Percentiles rank a stretch among this genome's conserved stretches.
Conservation (phyloP, 2,888 invertebrate genomes). For the Drosophila antonietae region DNA sequence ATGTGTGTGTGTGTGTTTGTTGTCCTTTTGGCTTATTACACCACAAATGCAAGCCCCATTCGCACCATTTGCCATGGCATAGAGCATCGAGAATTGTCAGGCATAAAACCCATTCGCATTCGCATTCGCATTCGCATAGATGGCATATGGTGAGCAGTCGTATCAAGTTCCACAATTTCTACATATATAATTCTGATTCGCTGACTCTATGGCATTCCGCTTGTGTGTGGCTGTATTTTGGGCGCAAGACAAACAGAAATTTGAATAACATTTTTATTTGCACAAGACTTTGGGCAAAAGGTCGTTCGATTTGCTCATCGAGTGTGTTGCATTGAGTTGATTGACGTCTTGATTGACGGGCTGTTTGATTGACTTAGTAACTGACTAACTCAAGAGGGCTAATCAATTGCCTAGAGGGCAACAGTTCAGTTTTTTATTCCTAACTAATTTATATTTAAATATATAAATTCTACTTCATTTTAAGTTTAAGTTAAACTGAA, state of each 20-base stretch:
- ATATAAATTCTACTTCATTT: no score
- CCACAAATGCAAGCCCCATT: slow-evolving; percentile 39
- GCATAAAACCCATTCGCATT: slow-evolving; percentile 18
- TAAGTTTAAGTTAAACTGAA: no score
- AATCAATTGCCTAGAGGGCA: no score
- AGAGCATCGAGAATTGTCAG: slow-evolving; percentile 13
- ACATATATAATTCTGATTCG: slow-evolving; percentile 12
- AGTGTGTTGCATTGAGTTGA: background rate
- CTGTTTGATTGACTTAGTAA: background rate
- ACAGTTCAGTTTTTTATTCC: no score
- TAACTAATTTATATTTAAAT: no score
- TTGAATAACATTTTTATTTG: slow-evolving; percentile 71
- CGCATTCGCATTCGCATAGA: slow-evolving; percentile 13
- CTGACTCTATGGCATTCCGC: slow-evolving; percentile 22
- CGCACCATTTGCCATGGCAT: slow-evolving; percentile 20
- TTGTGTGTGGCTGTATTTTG: slow-evolving; percentile 55
- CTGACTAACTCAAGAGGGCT: background rate
- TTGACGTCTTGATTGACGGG: background rate
- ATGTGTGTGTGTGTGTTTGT: slow-evolving; percentile 4
- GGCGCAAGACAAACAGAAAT: slow-evolving; percentile 58
- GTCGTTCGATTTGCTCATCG: background rate
- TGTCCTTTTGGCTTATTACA: slow-evolving; percentile 46
- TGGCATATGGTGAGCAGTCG: slow-evolving; percentile 24
- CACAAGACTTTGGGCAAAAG: background rate
- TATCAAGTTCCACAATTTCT: background rate